A percentile compares a stretch with the other conserved stretches of the same genome.
Conservation (phyloP, 2,888 invertebrate genomes). For the Emmelina monodactyla region DNA sequence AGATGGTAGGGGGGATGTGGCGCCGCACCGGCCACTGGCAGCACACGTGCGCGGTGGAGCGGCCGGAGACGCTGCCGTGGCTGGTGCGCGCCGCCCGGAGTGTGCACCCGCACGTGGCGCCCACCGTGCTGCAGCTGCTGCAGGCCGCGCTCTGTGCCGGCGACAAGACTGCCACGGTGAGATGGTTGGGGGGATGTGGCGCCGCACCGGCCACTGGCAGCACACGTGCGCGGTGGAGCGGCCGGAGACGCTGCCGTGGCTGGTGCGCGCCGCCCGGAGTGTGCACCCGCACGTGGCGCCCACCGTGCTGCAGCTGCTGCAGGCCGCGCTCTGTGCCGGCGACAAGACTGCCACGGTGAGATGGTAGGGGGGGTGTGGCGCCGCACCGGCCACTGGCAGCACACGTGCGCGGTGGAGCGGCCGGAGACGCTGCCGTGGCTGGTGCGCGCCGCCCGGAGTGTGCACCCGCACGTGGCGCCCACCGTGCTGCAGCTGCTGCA, state of each 20-base stretch:
- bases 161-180: no score
- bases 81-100: slow-evolving; percentile 85
- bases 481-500: slow-evolving; percentile 90
- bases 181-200: no score
- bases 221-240: no score
- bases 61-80: slow-evolving; percentile 77
- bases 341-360: no score
- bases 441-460: slow-evolving; percentile 81
- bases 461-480: slow-evolving; percentile 92
- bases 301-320: slow-evolving; percentile 87
- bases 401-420: slow-evolving; percentile 73
- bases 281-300: slow-evolving; percentile 93
- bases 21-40: slow-evolving; percentile 93
- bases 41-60: no score
- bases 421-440: slow-evolving; percentile 80
- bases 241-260: slow-evolving; percentile 77
- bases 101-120: slow-evolving; percentile 90
- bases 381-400: slow-evolving; percentile 96
- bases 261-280: slow-evolving; percentile 84
- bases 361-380: no score
- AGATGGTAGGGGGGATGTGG: no score
- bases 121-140: slow-evolving; percentile 87
- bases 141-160: slow-evolving; percentile 90
- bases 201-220: slow-evolving; percentile 92
- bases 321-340: slow-evolving; percentile 89